phyloP scores from a whole-genome alignment of 2,888 invertebrate genomes.

The Molanna angustata region DNA sequence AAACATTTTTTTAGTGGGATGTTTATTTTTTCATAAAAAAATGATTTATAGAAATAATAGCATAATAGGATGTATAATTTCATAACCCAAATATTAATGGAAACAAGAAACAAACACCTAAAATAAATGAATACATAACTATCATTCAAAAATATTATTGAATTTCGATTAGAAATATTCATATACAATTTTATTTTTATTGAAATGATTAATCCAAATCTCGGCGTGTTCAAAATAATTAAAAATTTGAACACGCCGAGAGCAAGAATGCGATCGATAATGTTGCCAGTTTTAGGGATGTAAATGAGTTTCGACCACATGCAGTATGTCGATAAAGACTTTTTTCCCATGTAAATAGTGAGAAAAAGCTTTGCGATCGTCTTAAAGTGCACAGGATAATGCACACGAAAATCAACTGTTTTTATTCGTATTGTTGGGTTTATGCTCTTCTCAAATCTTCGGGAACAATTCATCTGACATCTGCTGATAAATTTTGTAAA shows the following conservation, averaged over 20 bases:
- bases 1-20: too few species aligned
- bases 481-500: constrained; percentile 57
- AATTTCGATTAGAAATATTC: too few species aligned
- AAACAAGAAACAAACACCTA: too few species aligned
- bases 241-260: constrained; percentile 34
- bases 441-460: constrained; percentile 11
- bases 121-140: too few species aligned
- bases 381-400: background rate
- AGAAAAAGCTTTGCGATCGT: background rate
- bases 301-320: constrained; percentile 21
- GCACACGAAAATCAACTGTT: constrained; percentile 23
- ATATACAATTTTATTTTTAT: too few species aligned
- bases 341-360: constrained; percentile 40
- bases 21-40: too few species aligned
- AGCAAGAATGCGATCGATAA: constrained; percentile 40
- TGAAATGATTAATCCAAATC: too few species aligned
- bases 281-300: constrained; percentile 46
- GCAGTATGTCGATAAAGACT: constrained; percentile 41
- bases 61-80: too few species aligned
- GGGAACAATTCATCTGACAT: constrained; percentile 41
- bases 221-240: too few species aligned
- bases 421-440: constrained; percentile 16
- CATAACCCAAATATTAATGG: too few species aligned
- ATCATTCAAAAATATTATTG: too few species aligned
- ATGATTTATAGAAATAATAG: too few species aligned